Evolutionary conservation across 2,113 vertebrate genomes (phyloP), one percentile per base, ranked within the genome.

Genomic region (Trematocara nigrifrons): DNA sequence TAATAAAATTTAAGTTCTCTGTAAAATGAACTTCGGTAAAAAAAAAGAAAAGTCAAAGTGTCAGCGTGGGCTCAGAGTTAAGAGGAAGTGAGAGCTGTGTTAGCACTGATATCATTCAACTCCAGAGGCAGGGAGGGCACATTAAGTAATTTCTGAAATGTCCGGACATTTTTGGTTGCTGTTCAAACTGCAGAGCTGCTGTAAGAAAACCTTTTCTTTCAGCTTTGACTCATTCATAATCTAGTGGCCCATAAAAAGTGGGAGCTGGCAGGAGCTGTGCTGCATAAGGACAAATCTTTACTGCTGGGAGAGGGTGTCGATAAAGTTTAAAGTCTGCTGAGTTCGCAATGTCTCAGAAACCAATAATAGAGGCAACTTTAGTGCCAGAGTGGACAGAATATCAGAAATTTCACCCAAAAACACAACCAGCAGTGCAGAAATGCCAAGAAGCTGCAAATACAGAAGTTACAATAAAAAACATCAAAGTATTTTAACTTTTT

Each of bases 111-210:
- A 89, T 79, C 45, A 81, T 94, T 96, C 95, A 92, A 93, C 96
- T 95, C 91, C 54, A 78, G 87, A 89, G 91, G 26, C 20, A 76
- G 26, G 15, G 9, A 53, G 6, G 47, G 2, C 16, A 85, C 92
- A 92, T 94, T 93, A 94, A 96, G 93, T 95, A 93, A 59, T 95
- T 93, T 93, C 94, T 96, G 94, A 96, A 95, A 95, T 94, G 83
- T 88, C 10, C 6, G 18, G 3, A 85, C 31, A 47, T 78, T 86
- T 69, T 82, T 69, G 64, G 81, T 81, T 74, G 84, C 77, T 83
- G 81, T 45, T 85, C 82, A 88, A 81, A 86, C 74, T 84, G 49
- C 76, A 74, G 56, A 40, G 13, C 33, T 11, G 12, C 74, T 61
- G 22, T 5, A n/a, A 26, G 6, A 84, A 80, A 84, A 49, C 13